Evolutionary conservation across 2,888 invertebrate species (phyloP), one percentile per base, ranked within the genome.

Genomic region (Diploptera punctata): DNA sequence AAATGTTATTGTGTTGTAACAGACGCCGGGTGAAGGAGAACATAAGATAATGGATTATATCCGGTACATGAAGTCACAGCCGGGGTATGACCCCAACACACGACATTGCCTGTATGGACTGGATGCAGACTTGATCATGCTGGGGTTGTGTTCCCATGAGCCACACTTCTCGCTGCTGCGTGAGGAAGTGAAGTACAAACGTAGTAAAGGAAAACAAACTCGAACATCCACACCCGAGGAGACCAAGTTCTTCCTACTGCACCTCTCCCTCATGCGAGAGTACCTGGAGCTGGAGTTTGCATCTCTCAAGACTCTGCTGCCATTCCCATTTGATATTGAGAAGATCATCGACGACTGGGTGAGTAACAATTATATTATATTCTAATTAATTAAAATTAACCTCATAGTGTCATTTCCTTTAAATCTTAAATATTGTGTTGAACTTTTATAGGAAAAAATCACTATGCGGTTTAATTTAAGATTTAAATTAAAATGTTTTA

Each of bases 21-120:
- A n/a, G 92, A 92, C 95, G 1, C 98, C 98, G 1, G 99, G 99
- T 0, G 99, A 99, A 86, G 99, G 98, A 0, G 98, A 98, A 82
- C 98, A 98, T 81, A 99, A 99, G 84, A 97, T 99, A 75, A 98
- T 99, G 98, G 99, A 99, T 82, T 99, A 96, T 81, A 98, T 99
- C 77, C 88, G 99, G 2, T 93, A 90, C 84, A 87, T 95, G 79
- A 93, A 95, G 78, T 88, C 95, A 0, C 91, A 93, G 81, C 90
- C 93, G 0, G 91, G 89, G 74, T 97, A 97, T 81, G 91, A 98
- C 82, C 91, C 93, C 0, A 93, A 97, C 81, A 98, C 97, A 0
- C 85, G 97, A 19, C 99, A 99, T 83, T 99, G 99, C 81, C 87
- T 99, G 65, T 99, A 99, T 81, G 99, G 99, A 0, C 86, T 98